Evolutionary conservation across 2,888 invertebrate genomes (phyloP), one percentile per base, ranked within the genome.

Genomic region (Seladonia tumulorum): DNA sequence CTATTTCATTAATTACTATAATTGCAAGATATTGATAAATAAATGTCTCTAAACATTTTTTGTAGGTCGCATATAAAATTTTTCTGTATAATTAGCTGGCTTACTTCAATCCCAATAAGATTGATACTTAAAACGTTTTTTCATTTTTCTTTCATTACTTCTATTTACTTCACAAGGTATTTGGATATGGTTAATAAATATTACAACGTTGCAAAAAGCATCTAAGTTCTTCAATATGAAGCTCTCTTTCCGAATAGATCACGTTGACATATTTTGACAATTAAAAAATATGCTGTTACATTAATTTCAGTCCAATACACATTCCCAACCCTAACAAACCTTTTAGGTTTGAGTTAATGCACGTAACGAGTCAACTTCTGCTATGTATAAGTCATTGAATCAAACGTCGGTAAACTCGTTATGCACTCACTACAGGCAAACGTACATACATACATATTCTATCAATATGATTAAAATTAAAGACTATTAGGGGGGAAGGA

Each of bases 401-500:
- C 89, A 87, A 90, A 88, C 75, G 75, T 87, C 71, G 84, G 82
- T 71, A 86, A 82, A 86, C 92, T 93, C 90, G 88, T 92, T 88
- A 91, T 91, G 91, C 86, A 91, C 87, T 89, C 88, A 91, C 91
- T 92, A 93, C 92, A 93, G 93, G 93, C 93, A 93, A 92, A 93
- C 94, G 87, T 85, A 85, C 86, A 93, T 94, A 94, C 91, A 92
- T 92, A 93, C 86, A 89, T 89, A 87, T 87, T 88, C 87, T 90
- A 91, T 92, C 89, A 91, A 92, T 90, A 93, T 93, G 90, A 94
- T 94, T 94, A 94, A 93, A 93, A 94, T 95, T 95, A 95, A 91
- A 95, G 94, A 95, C 97, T 97, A 95, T 97, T 97, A 94, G 98
- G 97, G 93, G 98, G 98, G 96, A 98, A 98, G 96, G 98, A 98